phyloP scores from a whole-genome alignment of 2,113 vertebrate species.

The Diglossa brunneiventris region DNA sequence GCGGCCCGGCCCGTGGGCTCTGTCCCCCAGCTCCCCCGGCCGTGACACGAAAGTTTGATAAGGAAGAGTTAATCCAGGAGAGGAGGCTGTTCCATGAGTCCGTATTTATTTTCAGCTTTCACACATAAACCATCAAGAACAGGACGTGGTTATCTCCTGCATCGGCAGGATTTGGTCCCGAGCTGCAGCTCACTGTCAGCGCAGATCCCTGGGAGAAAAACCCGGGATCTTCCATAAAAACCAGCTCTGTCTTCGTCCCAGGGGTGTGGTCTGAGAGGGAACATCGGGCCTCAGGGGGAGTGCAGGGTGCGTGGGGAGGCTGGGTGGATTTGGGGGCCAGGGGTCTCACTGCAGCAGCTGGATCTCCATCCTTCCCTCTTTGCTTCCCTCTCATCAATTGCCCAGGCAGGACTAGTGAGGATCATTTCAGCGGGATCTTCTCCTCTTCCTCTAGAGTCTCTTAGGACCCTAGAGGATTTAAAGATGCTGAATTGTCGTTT shows the following conservation, averaged over 20 bases:
- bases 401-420: neutral
- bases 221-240: rapidly evolving
- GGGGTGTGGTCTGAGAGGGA: neutral
- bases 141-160: too few species aligned
- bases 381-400: neutral
- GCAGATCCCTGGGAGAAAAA: neutral
- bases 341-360: neutral
- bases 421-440: neutral
- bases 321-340: neutral
- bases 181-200: neutral
- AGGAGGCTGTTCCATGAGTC: too few species aligned
- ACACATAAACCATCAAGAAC: too few species aligned
- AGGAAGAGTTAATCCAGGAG: too few species aligned
- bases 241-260: neutral
- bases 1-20: neutral
- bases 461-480: neutral
- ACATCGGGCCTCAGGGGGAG: too few species aligned
- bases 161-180: too few species aligned
- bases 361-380: neutral
- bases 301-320: rapidly evolving
- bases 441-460: neutral
- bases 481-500: neutral
- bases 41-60: too few species aligned
- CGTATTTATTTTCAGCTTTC: too few species aligned
- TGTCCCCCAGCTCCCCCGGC: too few species aligned